Base-by-base conservation (phyloP, 2,797 vertebrate genomes). In the Danio aesculapii region DNA sequence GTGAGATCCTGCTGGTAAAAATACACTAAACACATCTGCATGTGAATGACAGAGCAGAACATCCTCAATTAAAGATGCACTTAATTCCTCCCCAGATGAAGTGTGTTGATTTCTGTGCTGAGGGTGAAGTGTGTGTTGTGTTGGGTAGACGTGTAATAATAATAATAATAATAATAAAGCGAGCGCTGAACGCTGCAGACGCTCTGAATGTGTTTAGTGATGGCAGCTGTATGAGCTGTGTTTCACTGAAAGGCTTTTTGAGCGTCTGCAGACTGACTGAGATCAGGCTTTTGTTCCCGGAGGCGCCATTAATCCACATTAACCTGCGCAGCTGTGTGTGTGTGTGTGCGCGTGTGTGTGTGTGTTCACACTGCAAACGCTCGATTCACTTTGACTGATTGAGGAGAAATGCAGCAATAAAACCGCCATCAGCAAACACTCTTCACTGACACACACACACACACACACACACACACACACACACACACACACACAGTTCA, bases 281-380 rank as follows among this genome's bases (percentile, higher is more conserved):
- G 83, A 82, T 84, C 64, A 80, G 77, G 76, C 72, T 83, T 83
- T 84, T 84, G 82, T 75, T 78, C n/a, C 41, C 75, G 61, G 53
- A 72, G 57, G 50, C 11, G 44, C 61, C 46, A 77, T 82, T 82
- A 77, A 84, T 86, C 76, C 77, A 74, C 70, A 84, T 82, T 82
- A 62, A 61, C 75, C 79, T 79, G 76, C 67, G 72, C 85, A 84
- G 83, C 72, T 84, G 83, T 30, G 30, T 30, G 30, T 30, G 30
- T 30, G 30, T 30, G 30, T 30, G 83, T 30, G n/a, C n/a, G n/a
- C n/a, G 30, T 30, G 30, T 30, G 30, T 30, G 30, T 30, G 30
- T 30, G 30, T 30, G 30, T 86, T 86, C 83, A 84, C 73, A 80
- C 76, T 50, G 61, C 53, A 59, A 53, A 61, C 62, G 53, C 63